Conservation (phyloP, 2,888 invertebrate species). For the Psylliodes chrysocephalus region DNA sequence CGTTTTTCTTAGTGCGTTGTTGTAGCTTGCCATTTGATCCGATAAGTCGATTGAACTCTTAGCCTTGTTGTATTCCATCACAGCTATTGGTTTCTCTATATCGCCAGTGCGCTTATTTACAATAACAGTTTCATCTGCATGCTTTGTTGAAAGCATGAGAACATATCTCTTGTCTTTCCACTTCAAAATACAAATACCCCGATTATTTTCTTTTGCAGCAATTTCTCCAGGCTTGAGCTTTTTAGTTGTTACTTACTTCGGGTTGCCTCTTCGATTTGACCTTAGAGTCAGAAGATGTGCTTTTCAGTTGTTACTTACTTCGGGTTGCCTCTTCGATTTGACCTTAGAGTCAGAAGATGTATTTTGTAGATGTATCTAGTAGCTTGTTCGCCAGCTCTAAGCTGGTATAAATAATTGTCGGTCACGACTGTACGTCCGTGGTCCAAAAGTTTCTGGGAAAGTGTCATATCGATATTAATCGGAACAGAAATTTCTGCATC, state of each 20-base stretch:
- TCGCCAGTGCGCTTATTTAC: constrained; percentile 14
- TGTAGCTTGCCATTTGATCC: constrained; percentile 42
- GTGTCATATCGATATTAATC: background rate
- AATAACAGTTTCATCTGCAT: constrained; percentile 34
- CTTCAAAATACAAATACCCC: constrained; percentile 35
- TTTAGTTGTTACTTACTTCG: background rate
- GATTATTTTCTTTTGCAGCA: background rate
- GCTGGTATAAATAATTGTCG: too few relatives aligned
- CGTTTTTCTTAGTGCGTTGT: constrained; percentile 36
- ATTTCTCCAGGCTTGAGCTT: background rate
- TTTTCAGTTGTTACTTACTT: too few relatives aligned
- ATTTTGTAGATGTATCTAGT: too few relatives aligned
- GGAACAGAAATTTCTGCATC: background rate
- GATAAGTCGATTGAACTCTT: constrained; percentile 45
- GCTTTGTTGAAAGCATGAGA: constrained; percentile 51
- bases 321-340: background rate
- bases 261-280: too few relatives aligned
- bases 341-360: too few relatives aligned
- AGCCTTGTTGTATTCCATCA: too few relatives aligned
- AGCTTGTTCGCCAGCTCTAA: too few relatives aligned
- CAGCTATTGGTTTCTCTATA: too few relatives aligned
- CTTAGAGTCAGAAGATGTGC: too few relatives aligned
- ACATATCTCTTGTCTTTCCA: too few relatives aligned
- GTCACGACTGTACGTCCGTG: too few relatives aligned
- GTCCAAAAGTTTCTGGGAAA: too few relatives aligned